Evolutionary conservation across 2,797 vertebrate genomes (phyloP), one percentile per base, ranked within the genome.

Genomic region (Ficedula albicollis): DNA sequence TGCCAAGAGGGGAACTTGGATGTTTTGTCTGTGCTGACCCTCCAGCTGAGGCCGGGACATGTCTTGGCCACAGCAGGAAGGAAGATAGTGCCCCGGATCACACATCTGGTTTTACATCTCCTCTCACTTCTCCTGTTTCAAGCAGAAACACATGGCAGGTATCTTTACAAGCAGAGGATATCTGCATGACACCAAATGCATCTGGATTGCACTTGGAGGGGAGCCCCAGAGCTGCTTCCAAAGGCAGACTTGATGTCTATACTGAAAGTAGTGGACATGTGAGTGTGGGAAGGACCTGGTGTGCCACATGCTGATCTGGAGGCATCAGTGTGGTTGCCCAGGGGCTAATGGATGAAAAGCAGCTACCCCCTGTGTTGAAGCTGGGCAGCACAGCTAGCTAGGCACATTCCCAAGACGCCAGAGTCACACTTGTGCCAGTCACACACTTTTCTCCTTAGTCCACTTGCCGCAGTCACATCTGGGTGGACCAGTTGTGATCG

Each of bases 111-210:
- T 93, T 91, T 84, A 20, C n/a, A 64, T 64, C 90, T 95, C 74
- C 52, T 77, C 68, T 95, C 56, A 5, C 68, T 83, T 84, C 86
- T 87, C 49, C 29, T 27, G 15, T 90, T 90, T 60, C 74, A 90
- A 87, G 83, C 80, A 95, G 85, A 82, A 93, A 87, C 88, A 94
- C 30, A 32, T 70, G 80, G 83, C 93, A 95, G 88, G 88, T 96
- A 84, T 76, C 85, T 93, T 93, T 83, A 67, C 36, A 73, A 88
- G 55, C 39, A 41, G 9, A n/a, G 34, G 34, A 9, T 67, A 67
- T 67, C 75, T 92, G 48, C 29, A 8, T 62, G 44, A 52, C 25
- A 77, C 81, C 48, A 63, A 39, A 6, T 4, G 44, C 63, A 81
- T 86, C 89, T 72, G 79, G 56, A 18, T 3, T 51, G 73, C 49